These are phyloP conservation scores for Lytechinus pictus DNA, from an alignment of 35 echinoderm and acorn worm species.

Conservation along the genomic window DNA sequence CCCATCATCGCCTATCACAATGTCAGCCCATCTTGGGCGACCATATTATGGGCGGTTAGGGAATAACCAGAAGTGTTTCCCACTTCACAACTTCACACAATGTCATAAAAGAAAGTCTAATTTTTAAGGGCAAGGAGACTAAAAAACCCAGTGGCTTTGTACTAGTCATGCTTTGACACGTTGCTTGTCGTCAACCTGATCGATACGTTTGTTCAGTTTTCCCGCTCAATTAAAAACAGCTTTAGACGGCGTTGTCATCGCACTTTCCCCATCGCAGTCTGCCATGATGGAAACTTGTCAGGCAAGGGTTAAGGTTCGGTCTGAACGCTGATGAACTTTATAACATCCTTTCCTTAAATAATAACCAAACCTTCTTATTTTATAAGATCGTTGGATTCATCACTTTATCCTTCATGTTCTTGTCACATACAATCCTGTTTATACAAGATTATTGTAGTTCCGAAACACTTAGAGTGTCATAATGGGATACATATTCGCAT, in stretches of 20 bases:
- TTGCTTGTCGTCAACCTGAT: background rate
- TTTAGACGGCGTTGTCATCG: background rate
- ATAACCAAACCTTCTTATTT: background rate
- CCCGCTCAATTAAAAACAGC: conserved; percentile 33
- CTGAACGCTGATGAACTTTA: background rate
- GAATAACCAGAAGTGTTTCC: conserved; percentile 8
- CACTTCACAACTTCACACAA: background rate
- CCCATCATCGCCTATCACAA: background rate
- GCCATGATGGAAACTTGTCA: background rate
- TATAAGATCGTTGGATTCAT: background rate
- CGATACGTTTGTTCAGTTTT: conserved; percentile 39
- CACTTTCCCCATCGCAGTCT: background rate
- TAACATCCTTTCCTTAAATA: background rate
- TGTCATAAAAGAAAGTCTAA: background rate
- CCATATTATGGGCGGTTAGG: background rate
- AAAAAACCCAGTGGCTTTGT: background rate
- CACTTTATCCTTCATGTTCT: background rate
- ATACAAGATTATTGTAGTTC: background rate
- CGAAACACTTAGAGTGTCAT: background rate
- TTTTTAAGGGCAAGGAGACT: background rate
- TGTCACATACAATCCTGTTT: background rate
- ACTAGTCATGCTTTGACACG: background rate
- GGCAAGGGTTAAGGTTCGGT: background rate
- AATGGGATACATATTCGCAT: background rate
- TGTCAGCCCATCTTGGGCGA: background rate